Base-by-base conservation (phyloP, 2,113 vertebrate species). In the Mirza zaza region DNA sequence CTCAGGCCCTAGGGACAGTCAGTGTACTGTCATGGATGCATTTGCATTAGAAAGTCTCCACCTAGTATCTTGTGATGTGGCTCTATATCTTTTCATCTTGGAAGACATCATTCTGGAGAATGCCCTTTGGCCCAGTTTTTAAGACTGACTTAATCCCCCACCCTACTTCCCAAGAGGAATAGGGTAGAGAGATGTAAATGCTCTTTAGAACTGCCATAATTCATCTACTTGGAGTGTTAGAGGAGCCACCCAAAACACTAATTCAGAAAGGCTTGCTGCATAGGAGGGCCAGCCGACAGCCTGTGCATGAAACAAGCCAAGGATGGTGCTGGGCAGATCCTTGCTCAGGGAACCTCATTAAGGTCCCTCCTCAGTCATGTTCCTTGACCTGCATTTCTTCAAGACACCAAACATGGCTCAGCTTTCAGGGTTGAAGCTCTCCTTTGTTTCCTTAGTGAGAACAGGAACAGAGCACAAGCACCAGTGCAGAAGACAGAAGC, bases 211-310 rank as follows among this genome's bases (percentile, higher is more conserved):
- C 93, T 5, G 32, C 96, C 96, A 85, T 98, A 97, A 98, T 94
- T 95, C 98, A 98, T 97, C 97, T 98, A 94, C 89, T 97, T 89
- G 97, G 92, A 97, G 89, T 96, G 96, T 97, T 97, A 96, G 93
- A 97, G n/a, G 87, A 98, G 87, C 95, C 96, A 97, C 90, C 81
- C 94, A 36, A 98, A 97, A 91, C 83, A 95, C 67, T 90, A 87
- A 98, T 84, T 85, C 86, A 81, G 73, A 92, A 88, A 83, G 39
- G 27, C 52, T 21, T 77, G 48, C 61, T 76, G 63, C 84, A 45
- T 45, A 94, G 63, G 86, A 71, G 48, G 84, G 91, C 65, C 52
- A 55, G 57, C 97, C 97, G 97, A 97, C 90, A 61, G 96, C 96
- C 97, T 87, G 93, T 0, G 94, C 87, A 96, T 97, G 94, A 98